Base-by-base conservation (phyloP, 2,113 vertebrate species). In the Leptosomus discolor region DNA sequence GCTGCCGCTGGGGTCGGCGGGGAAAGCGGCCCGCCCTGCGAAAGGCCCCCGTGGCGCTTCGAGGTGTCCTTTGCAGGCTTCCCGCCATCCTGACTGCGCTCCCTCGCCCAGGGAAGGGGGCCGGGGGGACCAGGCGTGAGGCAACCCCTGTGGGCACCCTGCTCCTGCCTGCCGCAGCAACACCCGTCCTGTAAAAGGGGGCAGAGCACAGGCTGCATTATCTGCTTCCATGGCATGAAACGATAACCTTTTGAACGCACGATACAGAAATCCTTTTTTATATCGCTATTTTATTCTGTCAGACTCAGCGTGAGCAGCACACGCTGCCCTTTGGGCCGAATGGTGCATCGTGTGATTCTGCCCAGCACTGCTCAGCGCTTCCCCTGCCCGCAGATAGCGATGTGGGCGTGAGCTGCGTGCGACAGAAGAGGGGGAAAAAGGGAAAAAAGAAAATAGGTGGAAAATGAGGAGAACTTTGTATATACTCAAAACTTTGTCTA, bases 41-140 rank as follows among this genome's bases (percentile, higher is more conserved):
- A n/a, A 17, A 45, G 45, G 14, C 14, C 45, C 45, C 45, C 45
- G 45, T 17, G 45, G 45, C 45, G 14, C 45, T 45, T 45, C 45
- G n/a, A n/a, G n/a, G n/a, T 56, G 63, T 15, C 26, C 34, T 19
- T 54, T 34, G 77, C 45, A 34, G 78, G 27, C 36, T 43, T 37
- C 17, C 60, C 60, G 36, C 36, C 17, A 5, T 34, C 21, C 21
- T 53, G 20, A 37, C 50, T 12, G 18, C 3, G 4, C 22, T 15
- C 32, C 37, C 3, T 36, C 41, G 1, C 9, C 26, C 21, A 0
- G 39, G 68, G 26, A n/a, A 37, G 6, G 15, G 37, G 9, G 2
- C 6, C n/a, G 1, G n/a, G 21, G 6, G 20, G 17, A 51, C 12
- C 1, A 6, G 29, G 37, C 4, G 3, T 23, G 37, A 54, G 24